Evolutionary conservation across 2,888 invertebrate genomes (phyloP).

Genomic region (Saturnia pavonia): DNA sequence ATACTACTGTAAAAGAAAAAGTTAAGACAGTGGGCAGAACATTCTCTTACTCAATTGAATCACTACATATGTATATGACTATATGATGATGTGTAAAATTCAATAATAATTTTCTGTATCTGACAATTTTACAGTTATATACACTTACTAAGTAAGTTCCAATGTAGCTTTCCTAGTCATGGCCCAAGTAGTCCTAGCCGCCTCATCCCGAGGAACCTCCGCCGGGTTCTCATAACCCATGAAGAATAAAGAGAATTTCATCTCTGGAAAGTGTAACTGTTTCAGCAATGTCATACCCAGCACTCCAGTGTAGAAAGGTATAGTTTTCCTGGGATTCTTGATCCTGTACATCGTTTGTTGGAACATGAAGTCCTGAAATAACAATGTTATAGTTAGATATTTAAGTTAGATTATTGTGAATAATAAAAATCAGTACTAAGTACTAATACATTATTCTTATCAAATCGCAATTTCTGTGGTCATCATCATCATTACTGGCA

Average conservation of each 20-base stretch:
- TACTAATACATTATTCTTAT: too few species aligned
- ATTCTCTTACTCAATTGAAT: too few species aligned
- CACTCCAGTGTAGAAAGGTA: constrained; percentile 95
- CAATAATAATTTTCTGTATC: too few species aligned
- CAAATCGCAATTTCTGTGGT: too few species aligned
- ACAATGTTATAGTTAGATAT: background rate
- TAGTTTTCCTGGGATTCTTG: constrained; percentile 92
- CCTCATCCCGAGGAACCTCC: constrained; percentile 87
- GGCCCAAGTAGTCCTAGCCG: constrained; percentile 88
- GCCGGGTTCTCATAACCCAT: constrained; percentile 86
- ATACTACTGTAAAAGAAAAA: too few species aligned
- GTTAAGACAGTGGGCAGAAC: too few species aligned
- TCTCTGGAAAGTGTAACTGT: constrained; percentile 93
- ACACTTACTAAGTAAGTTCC: constrained; percentile 94
- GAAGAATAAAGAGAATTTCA: constrained; percentile 95
- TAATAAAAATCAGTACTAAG: background rate
- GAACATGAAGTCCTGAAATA: constrained; percentile 91
- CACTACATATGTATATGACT: too few species aligned
- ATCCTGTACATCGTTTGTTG: constrained; percentile 99
- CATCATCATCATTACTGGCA: too few species aligned
- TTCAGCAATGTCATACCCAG: constrained; percentile 95
- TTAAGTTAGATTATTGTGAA: background rate
- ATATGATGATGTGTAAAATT: too few species aligned
- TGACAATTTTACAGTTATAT: background rate
- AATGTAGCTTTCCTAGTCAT: constrained; percentile 92